Percentiles rank a stretch among this genome's conserved stretches.
Evolutionary conservation across 2,888 invertebrate genomes (phyloP).

Genomic region (Poecilus cupreus): DNA sequence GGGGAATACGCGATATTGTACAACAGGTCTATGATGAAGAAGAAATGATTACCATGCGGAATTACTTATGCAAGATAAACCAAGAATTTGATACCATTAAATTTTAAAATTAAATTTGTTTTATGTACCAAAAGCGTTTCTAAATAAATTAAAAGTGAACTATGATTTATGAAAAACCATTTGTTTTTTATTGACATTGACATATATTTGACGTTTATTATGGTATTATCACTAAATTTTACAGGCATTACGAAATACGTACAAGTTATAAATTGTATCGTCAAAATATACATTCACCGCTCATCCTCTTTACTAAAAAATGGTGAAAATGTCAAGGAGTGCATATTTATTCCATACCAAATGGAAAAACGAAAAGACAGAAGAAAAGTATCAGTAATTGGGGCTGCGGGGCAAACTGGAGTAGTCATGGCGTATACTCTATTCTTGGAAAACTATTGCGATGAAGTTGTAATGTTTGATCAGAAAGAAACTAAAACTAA

Average conservation of each 20-base stretch:
- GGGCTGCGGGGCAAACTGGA: conserved; percentile 5
- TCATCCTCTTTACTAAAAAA: background rate
- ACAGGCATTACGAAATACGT: background rate
- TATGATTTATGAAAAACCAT: no score
- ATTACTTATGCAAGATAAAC: no score
- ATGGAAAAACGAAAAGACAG: background rate
- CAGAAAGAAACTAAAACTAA: conserved; percentile 74
- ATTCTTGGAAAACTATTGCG: background rate
- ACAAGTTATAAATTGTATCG: background rate
- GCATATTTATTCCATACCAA: background rate
- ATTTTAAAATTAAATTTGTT: no score
- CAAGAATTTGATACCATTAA: no score
- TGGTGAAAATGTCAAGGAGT: background rate
- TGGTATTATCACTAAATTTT: background rate
- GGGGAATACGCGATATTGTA: conserved; percentile 67
- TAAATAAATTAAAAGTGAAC: no score
- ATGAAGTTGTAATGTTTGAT: conserved; percentile 36
- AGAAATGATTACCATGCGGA: no score
- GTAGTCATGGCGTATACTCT: background rate
- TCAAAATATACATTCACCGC: background rate
- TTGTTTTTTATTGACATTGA: no score
- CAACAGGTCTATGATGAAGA: background rate
- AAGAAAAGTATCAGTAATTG: conserved; percentile 43
- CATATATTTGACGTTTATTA: no score
- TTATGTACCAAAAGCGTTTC: no score